Percentiles rank a stretch among this genome's conserved stretches.
Conservation (phyloP, 2,113 vertebrate species). For the Centrocercus urophasianus region DNA sequence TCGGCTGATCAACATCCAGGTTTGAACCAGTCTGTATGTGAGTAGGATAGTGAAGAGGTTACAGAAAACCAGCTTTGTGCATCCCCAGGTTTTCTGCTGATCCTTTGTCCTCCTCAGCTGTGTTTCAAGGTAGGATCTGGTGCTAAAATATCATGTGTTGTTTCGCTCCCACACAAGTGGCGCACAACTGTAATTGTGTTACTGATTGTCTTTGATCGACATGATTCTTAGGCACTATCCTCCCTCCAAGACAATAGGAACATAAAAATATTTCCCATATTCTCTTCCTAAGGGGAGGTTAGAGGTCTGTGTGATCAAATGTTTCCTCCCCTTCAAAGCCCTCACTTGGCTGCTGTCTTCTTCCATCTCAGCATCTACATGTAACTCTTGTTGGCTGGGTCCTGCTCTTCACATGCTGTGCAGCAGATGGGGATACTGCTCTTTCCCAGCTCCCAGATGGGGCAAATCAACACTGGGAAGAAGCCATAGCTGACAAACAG, state of each 20-base stretch:
- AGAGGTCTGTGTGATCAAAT: neutral
- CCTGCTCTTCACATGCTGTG: fast-evolving
- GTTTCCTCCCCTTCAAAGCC: neutral
- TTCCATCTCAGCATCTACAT: neutral
- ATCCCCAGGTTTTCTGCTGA: neutral
- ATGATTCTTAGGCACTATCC: neutral
- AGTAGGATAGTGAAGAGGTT: neutral
- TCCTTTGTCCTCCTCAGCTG: neutral
- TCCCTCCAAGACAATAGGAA: neutral
- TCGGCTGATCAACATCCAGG: neutral
- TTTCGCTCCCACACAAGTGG: neutral
- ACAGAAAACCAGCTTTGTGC: neutral
- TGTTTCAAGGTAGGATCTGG: neutral
- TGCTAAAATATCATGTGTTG: neutral
- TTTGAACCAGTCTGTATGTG: neutral
- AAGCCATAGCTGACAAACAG: neutral
- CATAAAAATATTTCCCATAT: neutral
- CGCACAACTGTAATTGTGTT: neutral
- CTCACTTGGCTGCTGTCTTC: neutral
- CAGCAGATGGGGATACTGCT: neutral
- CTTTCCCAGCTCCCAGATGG: neutral
- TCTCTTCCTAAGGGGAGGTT: neutral
- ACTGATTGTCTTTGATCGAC: neutral
- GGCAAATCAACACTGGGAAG: neutral
- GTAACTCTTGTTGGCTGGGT: neutral